A percentile compares a stretch with the other conserved stretches of the same genome.
Conservation (phyloP, 2,113 vertebrate species). For the Bufo bufo region DNA sequence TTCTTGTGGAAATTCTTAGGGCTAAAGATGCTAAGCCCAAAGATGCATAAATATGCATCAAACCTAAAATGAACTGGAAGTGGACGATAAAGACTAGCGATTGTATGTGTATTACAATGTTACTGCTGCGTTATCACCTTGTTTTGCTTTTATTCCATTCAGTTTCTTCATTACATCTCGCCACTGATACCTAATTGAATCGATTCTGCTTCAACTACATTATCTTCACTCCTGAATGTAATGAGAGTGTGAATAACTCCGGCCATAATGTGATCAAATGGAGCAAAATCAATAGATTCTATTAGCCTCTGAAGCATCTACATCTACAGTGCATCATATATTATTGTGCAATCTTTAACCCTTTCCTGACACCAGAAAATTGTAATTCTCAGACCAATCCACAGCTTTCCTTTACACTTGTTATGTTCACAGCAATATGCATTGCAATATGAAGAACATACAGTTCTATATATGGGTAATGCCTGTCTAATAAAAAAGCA, state of each 20-base stretch:
- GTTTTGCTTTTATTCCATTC: neutral
- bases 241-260: conserved; percentile 40
- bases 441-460: too few relatives aligned
- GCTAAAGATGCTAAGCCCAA: neutral
- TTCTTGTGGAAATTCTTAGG: neutral
- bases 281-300: conserved; percentile 42
- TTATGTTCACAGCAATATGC: neutral
- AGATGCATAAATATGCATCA: neutral
- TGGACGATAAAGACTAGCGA: neutral
- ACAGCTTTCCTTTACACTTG: neutral
- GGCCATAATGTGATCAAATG: conserved; percentile 41
- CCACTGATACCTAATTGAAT: conserved; percentile 37
- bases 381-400: neutral
- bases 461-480: neutral
- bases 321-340: conserved; percentile 10
- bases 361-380: neutral
- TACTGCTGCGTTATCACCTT: neutral
- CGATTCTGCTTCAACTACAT: conserved; percentile 36
- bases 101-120: neutral
- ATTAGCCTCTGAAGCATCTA: conserved; percentile 33
- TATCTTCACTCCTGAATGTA: conserved; percentile 33
- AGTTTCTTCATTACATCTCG: conserved; percentile 10
- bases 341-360: neutral
- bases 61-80: neutral
- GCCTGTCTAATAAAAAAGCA: neutral